Percentiles rank a stretch among this genome's conserved stretches.
Conservation (phyloP, 2,888 invertebrate genomes). For the Parthenolecanium corni region DNA sequence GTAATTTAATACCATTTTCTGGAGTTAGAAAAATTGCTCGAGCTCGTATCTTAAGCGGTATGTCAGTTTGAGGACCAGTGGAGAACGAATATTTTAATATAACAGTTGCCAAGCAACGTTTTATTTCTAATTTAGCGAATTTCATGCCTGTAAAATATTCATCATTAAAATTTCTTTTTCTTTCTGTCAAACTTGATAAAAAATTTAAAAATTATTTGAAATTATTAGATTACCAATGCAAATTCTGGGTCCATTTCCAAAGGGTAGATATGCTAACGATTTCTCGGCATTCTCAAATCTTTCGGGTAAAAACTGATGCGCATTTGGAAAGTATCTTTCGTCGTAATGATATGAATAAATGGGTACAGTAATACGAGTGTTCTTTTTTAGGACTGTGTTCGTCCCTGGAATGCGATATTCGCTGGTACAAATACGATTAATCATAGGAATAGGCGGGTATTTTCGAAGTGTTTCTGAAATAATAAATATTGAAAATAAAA, state of each 20-base stretch:
- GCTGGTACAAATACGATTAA: conserved; percentile 44
- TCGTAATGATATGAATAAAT: conserved; percentile 48
- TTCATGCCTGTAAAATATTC: conserved; percentile 20
- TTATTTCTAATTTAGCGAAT: conserved; percentile 42
- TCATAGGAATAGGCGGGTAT: conserved; percentile 46
- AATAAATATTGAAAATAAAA: neutral
- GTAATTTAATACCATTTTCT: conserved; percentile 9
- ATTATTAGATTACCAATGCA: conserved; percentile 37
- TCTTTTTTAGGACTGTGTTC: conserved; percentile 43
- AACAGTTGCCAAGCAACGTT: conserved; percentile 43
- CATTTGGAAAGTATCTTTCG: conserved; percentile 46
- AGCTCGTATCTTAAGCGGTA: conserved; percentile 30
- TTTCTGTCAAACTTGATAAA: too few relatives aligned
- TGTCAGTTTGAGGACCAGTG: conserved; percentile 30
- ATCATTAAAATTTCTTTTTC: too few relatives aligned
- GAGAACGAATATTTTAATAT: conserved; percentile 37
- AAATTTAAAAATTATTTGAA: too few relatives aligned
- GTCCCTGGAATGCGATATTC: conserved; percentile 44
- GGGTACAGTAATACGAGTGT: conserved; percentile 45
- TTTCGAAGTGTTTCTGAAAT: conserved; percentile 46
- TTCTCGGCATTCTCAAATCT: conserved; percentile 46
- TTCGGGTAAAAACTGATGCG: conserved; percentile 47
- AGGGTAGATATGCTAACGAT: conserved; percentile 42
- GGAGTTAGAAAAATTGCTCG: conserved; percentile 29
- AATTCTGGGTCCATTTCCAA: conserved; percentile 40